Percentiles rank a stretch among this genome's conserved stretches.
phyloP scores from a whole-genome alignment of 2,888 invertebrate genomes.

The Catocala nupta region DNA sequence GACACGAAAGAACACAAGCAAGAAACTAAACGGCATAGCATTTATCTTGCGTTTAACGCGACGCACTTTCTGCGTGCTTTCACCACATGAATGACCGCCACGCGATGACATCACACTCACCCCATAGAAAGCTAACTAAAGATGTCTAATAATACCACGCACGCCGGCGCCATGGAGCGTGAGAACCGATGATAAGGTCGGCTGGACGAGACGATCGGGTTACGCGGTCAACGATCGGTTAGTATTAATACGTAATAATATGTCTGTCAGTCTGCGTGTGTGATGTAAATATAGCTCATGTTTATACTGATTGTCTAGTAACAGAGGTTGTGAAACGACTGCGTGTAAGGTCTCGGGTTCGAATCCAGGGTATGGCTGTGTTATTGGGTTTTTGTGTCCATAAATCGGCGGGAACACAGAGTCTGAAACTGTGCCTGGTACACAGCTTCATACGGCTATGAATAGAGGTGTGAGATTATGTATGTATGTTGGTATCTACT shows the following conservation, averaged over 20 bases:
- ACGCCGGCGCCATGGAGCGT: constrained; percentile 40
- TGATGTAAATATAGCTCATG: too few species aligned
- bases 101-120: constrained; percentile 3
- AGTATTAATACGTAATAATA: constrained; percentile 8
- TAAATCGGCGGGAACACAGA: too few species aligned
- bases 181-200: constrained; percentile 49
- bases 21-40: not conserved
- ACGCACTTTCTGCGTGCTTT: constrained; percentile 6
- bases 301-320: too few species aligned
- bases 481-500: too few species aligned
- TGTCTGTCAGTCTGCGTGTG: not conserved
- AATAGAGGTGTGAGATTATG: too few species aligned
- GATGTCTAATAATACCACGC: constrained; percentile 28
- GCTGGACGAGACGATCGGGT: constrained; percentile 43
- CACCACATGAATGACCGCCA: not conserved
- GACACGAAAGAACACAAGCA: not conserved
- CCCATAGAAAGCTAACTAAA: constrained; percentile 16
- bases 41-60: not conserved
- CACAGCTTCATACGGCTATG: too few species aligned
- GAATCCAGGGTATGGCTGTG: too few species aligned
- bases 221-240: constrained; percentile 47
- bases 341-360: too few species aligned
- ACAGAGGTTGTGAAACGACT: too few species aligned
- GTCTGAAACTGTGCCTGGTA: too few species aligned
- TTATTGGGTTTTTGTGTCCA: too few species aligned